phyloP scores from a whole-genome alignment of 2,113 vertebrate genomes.

The Aptenodytes forsteri region DNA sequence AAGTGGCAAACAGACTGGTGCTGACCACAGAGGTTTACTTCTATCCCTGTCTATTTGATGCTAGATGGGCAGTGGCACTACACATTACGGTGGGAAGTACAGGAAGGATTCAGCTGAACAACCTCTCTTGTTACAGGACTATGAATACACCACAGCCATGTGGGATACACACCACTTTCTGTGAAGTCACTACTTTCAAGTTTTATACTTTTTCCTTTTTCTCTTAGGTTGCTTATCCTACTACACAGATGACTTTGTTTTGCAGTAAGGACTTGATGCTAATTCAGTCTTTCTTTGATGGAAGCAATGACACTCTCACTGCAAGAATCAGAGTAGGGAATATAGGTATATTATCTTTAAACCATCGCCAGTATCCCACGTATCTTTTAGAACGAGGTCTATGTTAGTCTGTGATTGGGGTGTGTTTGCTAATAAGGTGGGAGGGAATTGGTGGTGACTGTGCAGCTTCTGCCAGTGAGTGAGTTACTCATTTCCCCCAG shows the following conservation, averaged over 20 bases:
- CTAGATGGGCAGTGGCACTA: background rate
- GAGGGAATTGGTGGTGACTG: background rate
- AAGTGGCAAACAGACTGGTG: background rate
- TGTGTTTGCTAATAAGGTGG: background rate
- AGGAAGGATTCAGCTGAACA: background rate
- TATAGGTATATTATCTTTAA: background rate
- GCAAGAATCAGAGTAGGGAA: background rate
- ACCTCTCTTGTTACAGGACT: background rate
- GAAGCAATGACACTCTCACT: background rate
- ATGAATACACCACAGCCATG: background rate
- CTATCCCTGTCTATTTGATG: background rate
- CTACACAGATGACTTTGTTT: background rate
- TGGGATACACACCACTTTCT: background rate
- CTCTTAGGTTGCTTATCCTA: background rate
- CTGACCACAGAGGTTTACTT: background rate
- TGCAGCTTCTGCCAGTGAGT: background rate
- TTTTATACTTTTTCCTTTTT: background rate
- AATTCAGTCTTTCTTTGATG: background rate
- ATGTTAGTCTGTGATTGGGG: rapidly evolving
- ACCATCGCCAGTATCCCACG: rapidly evolving
- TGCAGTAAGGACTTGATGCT: background rate
- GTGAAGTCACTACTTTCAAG: background rate
- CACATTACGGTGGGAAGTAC: background rate
- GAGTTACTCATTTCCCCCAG: background rate
- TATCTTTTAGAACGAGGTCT: background rate